Evolutionary conservation across 2,113 vertebrate genomes (phyloP).

Genomic region (Egretta garzetta): DNA sequence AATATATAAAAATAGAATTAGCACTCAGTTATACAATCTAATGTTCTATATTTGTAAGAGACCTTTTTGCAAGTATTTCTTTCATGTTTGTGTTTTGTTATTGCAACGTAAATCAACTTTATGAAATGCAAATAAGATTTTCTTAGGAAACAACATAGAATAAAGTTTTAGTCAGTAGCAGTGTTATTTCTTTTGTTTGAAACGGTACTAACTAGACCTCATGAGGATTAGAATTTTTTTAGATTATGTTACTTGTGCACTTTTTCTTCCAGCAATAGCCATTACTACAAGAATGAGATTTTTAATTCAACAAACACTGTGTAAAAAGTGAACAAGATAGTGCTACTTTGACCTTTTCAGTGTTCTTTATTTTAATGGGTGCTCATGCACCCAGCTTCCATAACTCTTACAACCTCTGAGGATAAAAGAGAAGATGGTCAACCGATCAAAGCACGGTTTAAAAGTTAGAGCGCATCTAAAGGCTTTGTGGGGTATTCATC

Average conservation of each 20-base stretch:
- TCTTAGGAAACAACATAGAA: neutral
- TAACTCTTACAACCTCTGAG: neutral
- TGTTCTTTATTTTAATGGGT: slow-evolving; percentile 25
- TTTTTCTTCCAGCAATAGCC: slow-evolving; percentile 22
- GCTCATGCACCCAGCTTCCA: neutral
- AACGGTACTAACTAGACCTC: slow-evolving; percentile 3
- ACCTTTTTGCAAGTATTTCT: neutral
- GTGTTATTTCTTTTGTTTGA: neutral
- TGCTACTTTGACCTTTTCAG: slow-evolving; percentile 33
- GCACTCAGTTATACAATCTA: neutral
- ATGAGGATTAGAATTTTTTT: neutral
- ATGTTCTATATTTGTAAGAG: neutral
- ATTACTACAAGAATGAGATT: slow-evolving; percentile 8
- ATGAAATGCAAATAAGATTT: neutral
- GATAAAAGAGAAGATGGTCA: slow-evolving; percentile 2
- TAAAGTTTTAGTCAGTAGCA: neutral
- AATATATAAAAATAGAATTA: neutral
- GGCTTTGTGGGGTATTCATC: neutral
- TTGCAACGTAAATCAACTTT: neutral
- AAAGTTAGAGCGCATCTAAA: neutral
- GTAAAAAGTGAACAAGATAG: neutral
- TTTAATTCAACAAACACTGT: slow-evolving; percentile 32
- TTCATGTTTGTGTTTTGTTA: neutral
- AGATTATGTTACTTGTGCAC: neutral
- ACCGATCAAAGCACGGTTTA: slow-evolving; percentile 3